Evolutionary conservation across 2,888 invertebrate species (phyloP).

Genomic region (Ellobium chinense): DNA sequence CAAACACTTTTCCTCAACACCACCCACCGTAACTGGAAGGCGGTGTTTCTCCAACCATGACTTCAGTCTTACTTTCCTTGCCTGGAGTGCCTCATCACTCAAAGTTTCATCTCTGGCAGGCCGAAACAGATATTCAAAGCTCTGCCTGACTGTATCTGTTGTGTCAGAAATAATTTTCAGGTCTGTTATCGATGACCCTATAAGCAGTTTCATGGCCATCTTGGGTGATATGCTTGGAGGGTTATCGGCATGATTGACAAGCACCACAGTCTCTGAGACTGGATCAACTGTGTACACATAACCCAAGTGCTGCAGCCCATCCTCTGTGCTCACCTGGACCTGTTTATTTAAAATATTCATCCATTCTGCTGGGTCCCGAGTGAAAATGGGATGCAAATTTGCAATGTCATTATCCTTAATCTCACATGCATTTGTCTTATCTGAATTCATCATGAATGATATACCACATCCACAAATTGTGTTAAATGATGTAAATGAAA

Average conservation of each 20-base stretch:
- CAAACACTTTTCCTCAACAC: conserved; percentile 63
- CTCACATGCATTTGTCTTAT: no score
- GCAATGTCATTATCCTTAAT: background rate
- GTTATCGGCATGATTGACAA: conserved; percentile 61
- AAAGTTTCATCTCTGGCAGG: conserved; percentile 50
- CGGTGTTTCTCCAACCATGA: conserved; percentile 75
- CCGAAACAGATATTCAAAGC: conserved; percentile 65
- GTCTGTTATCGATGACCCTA: conserved; percentile 67
- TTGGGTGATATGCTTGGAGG: conserved; percentile 46
- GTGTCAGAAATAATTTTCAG: conserved; percentile 64
- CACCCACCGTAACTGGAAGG: conserved; percentile 70
- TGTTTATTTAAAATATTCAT: conserved; percentile 74
- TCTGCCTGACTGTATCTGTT: conserved; percentile 51
- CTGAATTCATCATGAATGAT: no score
- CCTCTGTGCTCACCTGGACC: conserved; percentile 67
- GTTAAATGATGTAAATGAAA: no score
- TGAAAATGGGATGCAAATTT: conserved; percentile 72
- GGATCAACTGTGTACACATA: conserved; percentile 77
- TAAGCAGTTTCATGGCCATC: conserved; percentile 58
- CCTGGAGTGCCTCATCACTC: conserved; percentile 62
- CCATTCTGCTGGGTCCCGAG: conserved; percentile 73
- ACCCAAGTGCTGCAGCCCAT: conserved; percentile 68
- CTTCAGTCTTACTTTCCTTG: conserved; percentile 63
- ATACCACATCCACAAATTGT: no score
- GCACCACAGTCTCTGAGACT: conserved; percentile 72